These are phyloP conservation scores for Indri indri DNA, from an alignment of 2,113 vertebrate species.

Conservation along the genomic window DNA sequence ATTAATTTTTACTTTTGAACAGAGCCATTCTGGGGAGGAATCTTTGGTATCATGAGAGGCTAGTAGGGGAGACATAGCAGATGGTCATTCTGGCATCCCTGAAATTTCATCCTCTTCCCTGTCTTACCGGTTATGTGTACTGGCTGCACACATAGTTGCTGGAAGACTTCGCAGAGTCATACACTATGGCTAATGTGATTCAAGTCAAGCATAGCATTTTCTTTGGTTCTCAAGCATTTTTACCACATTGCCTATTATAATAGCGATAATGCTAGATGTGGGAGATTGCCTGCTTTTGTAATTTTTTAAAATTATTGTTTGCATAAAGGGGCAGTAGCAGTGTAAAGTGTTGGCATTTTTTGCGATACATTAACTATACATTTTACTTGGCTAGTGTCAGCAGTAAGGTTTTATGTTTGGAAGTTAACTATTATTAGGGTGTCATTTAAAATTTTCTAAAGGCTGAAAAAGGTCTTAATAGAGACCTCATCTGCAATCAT, in stretches of 20 bases:
- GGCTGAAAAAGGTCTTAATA: conserved; percentile 54
- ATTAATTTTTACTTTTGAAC: conserved; percentile 7
- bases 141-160: not conserved
- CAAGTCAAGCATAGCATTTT: not conserved
- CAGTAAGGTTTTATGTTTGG: conserved; percentile 30
- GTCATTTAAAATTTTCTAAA: conserved; percentile 62
- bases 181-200: not conserved
- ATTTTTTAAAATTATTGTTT: conserved; percentile 41
- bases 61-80: not conserved
- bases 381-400: conserved; percentile 23
- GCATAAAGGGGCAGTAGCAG: not conserved
- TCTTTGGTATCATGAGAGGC: not conserved
- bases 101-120: not conserved
- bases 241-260: not conserved
- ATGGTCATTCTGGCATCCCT: not conserved
- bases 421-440: conserved; percentile 57
- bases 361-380: not conserved
- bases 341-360: conserved; percentile 15
- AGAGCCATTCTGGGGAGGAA: not conserved
- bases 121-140: not conserved
- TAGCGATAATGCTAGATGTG: not conserved
- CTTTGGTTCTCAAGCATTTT: conserved; percentile 6
- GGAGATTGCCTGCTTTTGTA: not conserved
- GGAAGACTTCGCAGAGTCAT: not conserved
- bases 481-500: conserved; percentile 44